Conservation (phyloP, 2,888 invertebrate genomes). For the Halictus quadricinctus region DNA sequence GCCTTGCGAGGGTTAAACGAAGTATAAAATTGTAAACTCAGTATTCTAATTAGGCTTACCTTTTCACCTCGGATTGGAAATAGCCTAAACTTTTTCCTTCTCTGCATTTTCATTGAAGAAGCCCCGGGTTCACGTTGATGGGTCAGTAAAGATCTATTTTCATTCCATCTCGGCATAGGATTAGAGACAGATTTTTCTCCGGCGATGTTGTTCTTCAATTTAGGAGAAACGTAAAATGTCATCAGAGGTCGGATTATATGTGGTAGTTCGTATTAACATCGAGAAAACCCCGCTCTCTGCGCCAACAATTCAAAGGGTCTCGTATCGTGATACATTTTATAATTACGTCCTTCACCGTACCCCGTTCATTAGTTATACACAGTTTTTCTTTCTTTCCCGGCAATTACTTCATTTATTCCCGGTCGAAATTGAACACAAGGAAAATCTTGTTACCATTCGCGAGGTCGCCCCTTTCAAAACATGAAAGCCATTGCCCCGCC, state of each 20-base stretch:
- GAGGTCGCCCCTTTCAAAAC: background rate
- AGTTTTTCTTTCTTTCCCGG: background rate
- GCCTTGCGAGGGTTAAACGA: background rate
- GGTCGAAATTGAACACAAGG: background rate
- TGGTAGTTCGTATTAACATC: constrained; percentile 12
- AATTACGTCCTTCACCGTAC: background rate
- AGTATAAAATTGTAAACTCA: background rate
- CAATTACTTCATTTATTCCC: constrained; percentile 2
- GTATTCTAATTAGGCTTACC: background rate
- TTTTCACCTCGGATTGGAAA: background rate
- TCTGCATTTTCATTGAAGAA: background rate
- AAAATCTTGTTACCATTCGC: background rate
- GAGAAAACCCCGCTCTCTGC: background rate
- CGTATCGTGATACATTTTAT: background rate
- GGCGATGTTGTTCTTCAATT: constrained; percentile 49
- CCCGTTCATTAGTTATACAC: background rate
- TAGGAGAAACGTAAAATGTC: constrained; percentile 37
- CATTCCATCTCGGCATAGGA: constrained; percentile 50
- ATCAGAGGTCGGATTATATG: constrained; percentile 31
- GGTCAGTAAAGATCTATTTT: constrained; percentile 54
- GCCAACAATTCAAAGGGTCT: background rate
- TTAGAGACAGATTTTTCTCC: constrained; percentile 51
- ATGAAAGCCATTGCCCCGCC: background rate
- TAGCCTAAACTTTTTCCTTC: background rate
- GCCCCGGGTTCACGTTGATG: constrained; percentile 2